Percentiles rank a stretch among this genome's conserved stretches.
Evolutionary conservation across 2,888 invertebrate species (phyloP).

Genomic region (Hydraecia micacea): DNA sequence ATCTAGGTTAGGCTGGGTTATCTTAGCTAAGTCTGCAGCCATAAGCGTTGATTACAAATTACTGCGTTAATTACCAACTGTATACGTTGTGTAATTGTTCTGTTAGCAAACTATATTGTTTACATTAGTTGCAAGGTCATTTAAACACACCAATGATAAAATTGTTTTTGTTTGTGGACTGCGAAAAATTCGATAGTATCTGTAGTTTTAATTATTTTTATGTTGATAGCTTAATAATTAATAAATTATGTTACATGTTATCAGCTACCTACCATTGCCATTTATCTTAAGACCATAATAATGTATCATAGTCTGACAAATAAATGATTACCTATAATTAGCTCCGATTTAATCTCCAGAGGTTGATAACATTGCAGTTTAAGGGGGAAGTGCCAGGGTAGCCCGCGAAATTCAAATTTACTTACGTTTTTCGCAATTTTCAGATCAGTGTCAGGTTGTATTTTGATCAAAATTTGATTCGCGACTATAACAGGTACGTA

Average conservation of each 20-base stretch:
- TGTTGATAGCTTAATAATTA: background rate
- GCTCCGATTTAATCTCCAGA: background rate
- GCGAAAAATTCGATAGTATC: slow-evolving; percentile 18
- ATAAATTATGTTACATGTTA: slow-evolving; percentile 2
- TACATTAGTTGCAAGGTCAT: slow-evolving; percentile 49
- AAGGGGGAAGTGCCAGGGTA: too few species aligned
- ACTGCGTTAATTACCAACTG: slow-evolving; percentile 36
- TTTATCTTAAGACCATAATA: background rate
- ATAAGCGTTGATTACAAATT: slow-evolving; percentile 54
- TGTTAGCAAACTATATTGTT: slow-evolving; percentile 45
- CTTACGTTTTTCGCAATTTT: too few species aligned
- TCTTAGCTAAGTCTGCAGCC: slow-evolving; percentile 47
- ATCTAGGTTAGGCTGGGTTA: slow-evolving; percentile 61
- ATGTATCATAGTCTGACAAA: background rate
- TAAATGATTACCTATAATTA: background rate
- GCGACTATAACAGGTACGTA: too few species aligned
- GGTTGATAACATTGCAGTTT: slow-evolving; percentile 11
- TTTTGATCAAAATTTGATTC: too few species aligned
- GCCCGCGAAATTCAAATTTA: too few species aligned
- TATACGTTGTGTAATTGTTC: slow-evolving; percentile 51
- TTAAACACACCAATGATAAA: slow-evolving; percentile 25
- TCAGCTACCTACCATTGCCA: background rate
- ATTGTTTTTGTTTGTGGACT: slow-evolving; percentile 36
- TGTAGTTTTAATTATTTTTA: slow-evolving; percentile 2
- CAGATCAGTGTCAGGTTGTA: too few species aligned